Base-by-base conservation (phyloP, 2,888 invertebrate species). In the Ectropis crepuscularia region DNA sequence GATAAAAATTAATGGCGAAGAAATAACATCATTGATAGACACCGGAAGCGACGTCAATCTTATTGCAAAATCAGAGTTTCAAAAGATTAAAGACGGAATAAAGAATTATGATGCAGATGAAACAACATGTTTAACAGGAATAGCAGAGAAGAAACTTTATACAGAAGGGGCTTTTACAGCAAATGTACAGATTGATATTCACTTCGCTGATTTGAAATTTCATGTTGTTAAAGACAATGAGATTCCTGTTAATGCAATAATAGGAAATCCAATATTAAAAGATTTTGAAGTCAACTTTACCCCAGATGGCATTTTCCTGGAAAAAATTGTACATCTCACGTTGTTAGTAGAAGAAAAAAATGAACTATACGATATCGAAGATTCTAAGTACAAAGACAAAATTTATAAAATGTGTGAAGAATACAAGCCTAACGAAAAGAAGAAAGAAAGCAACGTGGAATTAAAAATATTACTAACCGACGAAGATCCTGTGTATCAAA, bases 401-500 rank as follows among this genome's bases (percentile, higher is more conserved):
- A n/a, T n/a, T n/a, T n/a, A n/a, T n/a, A n/a, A n/a, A n/a, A n/a
- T n/a, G n/a, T n/a, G n/a, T n/a, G n/a, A 43, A 11, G n/a, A 11
- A 43, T 6, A 10, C n/a, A n/a, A 11, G n/a, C n/a, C n/a, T n/a
- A n/a, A n/a, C n/a, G n/a, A n/a, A n/a, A n/a, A n/a, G n/a, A n/a
- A n/a, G n/a, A n/a, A n/a, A n/a, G n/a, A n/a, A n/a, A 43, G 43
- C 11, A 43, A 43, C 6, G 43, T 43, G 11, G 43, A 43, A 43
- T 6, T 43, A 6, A 43, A 11, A 43, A 43, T 43, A 9, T 5
- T 43, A 43, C 43, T 43, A 2, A 43, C 43, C 2, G 43, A 43
- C 11, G 43, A 43, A 43, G 43, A 43, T 11, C 43, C 43, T 43
- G 43, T 43, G n/a, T 43, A 11, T 9, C 43, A 43, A 43, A 43